These are phyloP conservation scores for Bos javanicus DNA, from an alignment of 2,113 vertebrate species.

Conservation along the genomic window DNA sequence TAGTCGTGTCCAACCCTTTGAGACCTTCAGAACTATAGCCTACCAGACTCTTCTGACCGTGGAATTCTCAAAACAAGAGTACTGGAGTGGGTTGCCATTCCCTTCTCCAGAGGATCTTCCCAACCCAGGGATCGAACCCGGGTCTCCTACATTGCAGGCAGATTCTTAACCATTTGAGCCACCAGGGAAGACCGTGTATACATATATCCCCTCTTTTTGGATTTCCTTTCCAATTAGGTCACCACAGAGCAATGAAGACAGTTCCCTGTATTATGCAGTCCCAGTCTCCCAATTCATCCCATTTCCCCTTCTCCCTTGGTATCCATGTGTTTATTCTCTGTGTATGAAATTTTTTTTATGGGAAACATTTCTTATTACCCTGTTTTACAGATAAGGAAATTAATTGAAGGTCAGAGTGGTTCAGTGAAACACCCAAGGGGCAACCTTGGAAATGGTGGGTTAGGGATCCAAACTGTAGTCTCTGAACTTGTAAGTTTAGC, in stretches of 20 bases:
- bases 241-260: background rate
- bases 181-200: background rate
- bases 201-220: background rate
- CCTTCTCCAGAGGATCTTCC: background rate
- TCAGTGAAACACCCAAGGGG: background rate
- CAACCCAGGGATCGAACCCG: fast-evolving
- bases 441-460: background rate
- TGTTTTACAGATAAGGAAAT: background rate
- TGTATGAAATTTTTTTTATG: background rate
- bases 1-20: background rate
- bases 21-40: background rate
- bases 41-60: background rate
- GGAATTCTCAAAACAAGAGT: background rate
- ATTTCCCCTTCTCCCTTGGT: background rate
- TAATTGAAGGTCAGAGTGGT: background rate
- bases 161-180: background rate
- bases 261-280: background rate
- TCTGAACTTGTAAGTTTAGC: background rate
- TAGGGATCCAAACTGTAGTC: background rate
- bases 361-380: background rate
- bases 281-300: background rate
- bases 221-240: background rate
- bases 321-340: background rate
- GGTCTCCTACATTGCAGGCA: background rate
- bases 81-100: background rate